These are phyloP conservation scores for Steatornis caripensis DNA, from an alignment of 2,113 vertebrate genomes.

Conservation along the genomic window DNA sequence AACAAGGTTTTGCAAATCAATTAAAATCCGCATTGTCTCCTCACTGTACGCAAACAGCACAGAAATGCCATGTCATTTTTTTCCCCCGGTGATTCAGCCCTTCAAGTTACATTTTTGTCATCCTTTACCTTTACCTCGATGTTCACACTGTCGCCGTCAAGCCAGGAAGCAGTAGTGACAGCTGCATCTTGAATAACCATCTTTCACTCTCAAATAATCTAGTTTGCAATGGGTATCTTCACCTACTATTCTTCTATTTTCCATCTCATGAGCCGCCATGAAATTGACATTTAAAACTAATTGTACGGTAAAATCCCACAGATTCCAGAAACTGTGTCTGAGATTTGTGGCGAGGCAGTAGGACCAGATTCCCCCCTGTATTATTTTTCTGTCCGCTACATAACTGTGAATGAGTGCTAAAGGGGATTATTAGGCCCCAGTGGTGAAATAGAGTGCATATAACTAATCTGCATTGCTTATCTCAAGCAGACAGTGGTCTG, in stretches of 20 bases:
- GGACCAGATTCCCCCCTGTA: slow-evolving; percentile 60
- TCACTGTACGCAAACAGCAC: not conserved
- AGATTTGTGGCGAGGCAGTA: slow-evolving; percentile 70
- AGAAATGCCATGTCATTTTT: not conserved
- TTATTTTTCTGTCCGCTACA: slow-evolving; percentile 72
- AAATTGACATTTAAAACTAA: slow-evolving; percentile 96
- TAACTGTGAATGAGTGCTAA: slow-evolving; percentile 75
- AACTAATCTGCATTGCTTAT: slow-evolving; percentile 77
- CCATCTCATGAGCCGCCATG: slow-evolving; percentile 83
- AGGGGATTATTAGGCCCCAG: slow-evolving; percentile 75
- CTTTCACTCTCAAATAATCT: slow-evolving; percentile 62
- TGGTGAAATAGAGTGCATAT: slow-evolving; percentile 73
- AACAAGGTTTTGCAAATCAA: slow-evolving; percentile 5
- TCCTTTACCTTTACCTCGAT: not conserved
- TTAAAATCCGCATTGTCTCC: slow-evolving; percentile 23
- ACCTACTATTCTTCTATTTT: slow-evolving; percentile 77
- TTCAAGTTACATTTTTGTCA: slow-evolving; percentile 24
- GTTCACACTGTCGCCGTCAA: not conserved
- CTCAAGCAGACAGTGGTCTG: slow-evolving; percentile 70
- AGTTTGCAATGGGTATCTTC: slow-evolving; percentile 67
- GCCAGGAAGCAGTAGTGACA: not conserved
- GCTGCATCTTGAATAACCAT: slow-evolving; percentile 6
- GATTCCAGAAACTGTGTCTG: slow-evolving; percentile 71
- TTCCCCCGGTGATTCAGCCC: not conserved
- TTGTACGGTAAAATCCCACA: slow-evolving; percentile 80